Percentiles rank a stretch among this genome's conserved stretches.
These are phyloP conservation scores for Semotilus atromaculatus DNA, from an alignment of 2,797 vertebrate genomes.

Conservation along the genomic window DNA sequence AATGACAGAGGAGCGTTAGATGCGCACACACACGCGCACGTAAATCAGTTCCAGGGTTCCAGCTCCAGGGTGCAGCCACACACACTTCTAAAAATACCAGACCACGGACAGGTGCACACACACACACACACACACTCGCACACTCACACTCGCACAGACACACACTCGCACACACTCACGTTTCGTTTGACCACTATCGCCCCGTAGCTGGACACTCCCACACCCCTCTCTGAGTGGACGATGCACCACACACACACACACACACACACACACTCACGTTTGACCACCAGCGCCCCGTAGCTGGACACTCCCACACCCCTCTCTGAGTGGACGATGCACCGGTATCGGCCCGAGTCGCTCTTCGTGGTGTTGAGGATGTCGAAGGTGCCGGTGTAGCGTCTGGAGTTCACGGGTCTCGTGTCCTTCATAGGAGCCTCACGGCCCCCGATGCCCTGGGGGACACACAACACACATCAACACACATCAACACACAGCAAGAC, in stretches of 20 bases:
- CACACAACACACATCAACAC: neutral
- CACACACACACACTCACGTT: constrained; percentile 78
- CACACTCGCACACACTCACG: constrained; percentile 72
- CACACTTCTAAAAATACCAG: too few relatives aligned
- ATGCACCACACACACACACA: constrained; percentile 74
- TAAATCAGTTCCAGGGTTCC: too few relatives aligned
- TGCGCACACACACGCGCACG: neutral
- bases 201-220: constrained; percentile 91
- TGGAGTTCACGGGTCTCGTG: constrained; percentile 81
- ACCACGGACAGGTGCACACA: too few relatives aligned
- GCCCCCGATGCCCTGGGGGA: constrained; percentile 82
- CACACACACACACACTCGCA: too few relatives aligned
- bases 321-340: constrained; percentile 91
- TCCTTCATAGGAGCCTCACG: constrained; percentile 86
- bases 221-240: constrained; percentile 87
- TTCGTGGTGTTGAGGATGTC: constrained; percentile 91
- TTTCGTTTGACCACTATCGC: constrained; percentile 94
- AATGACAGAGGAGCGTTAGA: neutral
- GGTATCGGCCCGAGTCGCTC: constrained; percentile 89
- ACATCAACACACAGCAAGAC: too few relatives aligned
- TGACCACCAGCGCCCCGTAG: constrained; percentile 92
- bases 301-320: constrained; percentile 90
- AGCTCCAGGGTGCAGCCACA: too few relatives aligned
- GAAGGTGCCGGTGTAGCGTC: constrained; percentile 88
- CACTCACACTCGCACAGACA: too few relatives aligned